These are phyloP conservation scores for Biston betularia DNA, from an alignment of 2,888 invertebrate genomes.

Conservation along the genomic window DNA sequence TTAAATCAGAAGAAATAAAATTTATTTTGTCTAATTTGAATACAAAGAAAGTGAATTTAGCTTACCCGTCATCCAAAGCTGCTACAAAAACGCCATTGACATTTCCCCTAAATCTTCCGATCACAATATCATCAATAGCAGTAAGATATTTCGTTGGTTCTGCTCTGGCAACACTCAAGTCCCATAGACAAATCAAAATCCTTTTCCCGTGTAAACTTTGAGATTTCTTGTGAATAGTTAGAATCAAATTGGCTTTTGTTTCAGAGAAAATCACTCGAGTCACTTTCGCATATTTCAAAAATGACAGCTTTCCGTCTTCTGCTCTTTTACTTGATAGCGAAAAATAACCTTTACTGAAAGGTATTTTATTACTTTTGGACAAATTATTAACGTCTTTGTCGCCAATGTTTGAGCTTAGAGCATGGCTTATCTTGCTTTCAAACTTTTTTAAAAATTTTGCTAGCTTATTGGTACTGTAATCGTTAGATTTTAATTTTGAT, in stretches of 20 bases:
- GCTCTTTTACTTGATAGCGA: slow-evolving; percentile 58
- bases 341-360: slow-evolving; percentile 72
- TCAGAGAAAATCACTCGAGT: slow-evolving; percentile 64
- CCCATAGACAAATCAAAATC: slow-evolving; percentile 73
- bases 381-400: slow-evolving; percentile 56
- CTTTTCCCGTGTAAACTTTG: slow-evolving; percentile 49
- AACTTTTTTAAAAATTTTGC: slow-evolving; percentile 70
- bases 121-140: slow-evolving; percentile 67
- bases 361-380: slow-evolving; percentile 60
- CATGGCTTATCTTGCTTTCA: slow-evolving; percentile 64
- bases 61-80: slow-evolving; percentile 76
- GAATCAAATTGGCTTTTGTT: slow-evolving; percentile 65
- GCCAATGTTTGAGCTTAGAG: slow-evolving; percentile 65
- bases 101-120: slow-evolving; percentile 65
- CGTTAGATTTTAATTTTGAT: slow-evolving; percentile 63
- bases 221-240: slow-evolving; percentile 66
- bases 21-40: background rate
- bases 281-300: slow-evolving; percentile 62
- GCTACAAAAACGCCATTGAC: slow-evolving; percentile 74
- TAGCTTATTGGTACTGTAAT: slow-evolving; percentile 60
- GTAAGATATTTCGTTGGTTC: slow-evolving; percentile 71
- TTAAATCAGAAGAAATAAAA: slow-evolving; percentile 46
- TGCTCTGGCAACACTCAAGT: slow-evolving; percentile 63
- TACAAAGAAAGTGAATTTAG: background rate
- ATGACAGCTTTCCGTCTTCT: slow-evolving; percentile 49